Percentiles rank a stretch among this genome's conserved stretches.
Conservation (phyloP, 2,888 invertebrate genomes). For the Diarsia brunnea region DNA sequence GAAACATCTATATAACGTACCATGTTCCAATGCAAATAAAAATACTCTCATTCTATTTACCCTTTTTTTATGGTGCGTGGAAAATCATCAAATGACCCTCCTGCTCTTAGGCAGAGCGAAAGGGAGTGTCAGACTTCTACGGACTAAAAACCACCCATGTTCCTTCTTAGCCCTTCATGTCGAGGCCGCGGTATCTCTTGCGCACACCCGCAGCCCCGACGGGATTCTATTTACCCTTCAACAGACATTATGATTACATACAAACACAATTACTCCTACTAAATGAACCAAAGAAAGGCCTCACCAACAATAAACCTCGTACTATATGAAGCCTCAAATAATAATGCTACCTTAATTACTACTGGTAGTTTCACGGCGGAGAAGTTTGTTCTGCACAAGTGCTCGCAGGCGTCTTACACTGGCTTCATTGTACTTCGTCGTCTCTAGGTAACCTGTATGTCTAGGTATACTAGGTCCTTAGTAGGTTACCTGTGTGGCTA, state of each 20-base stretch:
- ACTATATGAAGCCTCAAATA: slow-evolving; percentile 30
- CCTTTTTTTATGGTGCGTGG: too few species aligned
- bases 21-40: neutral
- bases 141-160: too few species aligned
- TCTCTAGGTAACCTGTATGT: slow-evolving; percentile 7
- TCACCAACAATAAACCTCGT: slow-evolving; percentile 13
- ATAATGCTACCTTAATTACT: slow-evolving; percentile 48
- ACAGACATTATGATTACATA: neutral
- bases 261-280: neutral
- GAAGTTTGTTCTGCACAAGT: slow-evolving; percentile 46
- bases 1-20: too few species aligned
- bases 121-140: too few species aligned
- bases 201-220: too few species aligned
- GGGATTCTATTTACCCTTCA: neutral
- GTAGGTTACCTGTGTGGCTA: neutral
- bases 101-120: too few species aligned
- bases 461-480: slow-evolving; percentile 11
- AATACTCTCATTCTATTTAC: neutral
- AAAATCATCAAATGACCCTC: too few species aligned
- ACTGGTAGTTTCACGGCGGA: slow-evolving; percentile 13
- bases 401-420: slow-evolving; percentile 37
- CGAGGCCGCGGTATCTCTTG: too few species aligned
- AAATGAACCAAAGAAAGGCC: slow-evolving; percentile 9
- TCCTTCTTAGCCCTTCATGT: too few species aligned
- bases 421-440: slow-evolving; percentile 48